phyloP scores from a whole-genome alignment of 2,113 vertebrate genomes.

The Malaclemys terrapin region DNA sequence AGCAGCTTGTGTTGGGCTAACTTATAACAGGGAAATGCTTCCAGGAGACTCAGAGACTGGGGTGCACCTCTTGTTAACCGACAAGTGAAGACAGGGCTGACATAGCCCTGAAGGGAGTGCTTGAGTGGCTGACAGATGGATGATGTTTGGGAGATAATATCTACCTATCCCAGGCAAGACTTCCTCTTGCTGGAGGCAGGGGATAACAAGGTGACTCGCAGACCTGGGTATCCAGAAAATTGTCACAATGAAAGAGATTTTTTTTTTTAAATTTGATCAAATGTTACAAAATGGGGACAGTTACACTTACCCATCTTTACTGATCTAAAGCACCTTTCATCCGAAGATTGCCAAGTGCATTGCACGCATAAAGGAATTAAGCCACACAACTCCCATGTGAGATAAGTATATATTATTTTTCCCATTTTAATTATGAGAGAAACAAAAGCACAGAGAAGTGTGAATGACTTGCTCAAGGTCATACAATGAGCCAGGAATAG shows the following conservation, averaged over 20 bases:
- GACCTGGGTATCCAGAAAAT: background rate
- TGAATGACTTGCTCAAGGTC: background rate
- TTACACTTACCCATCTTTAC: background rate
- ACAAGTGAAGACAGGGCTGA: background rate
- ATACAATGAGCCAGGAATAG: background rate
- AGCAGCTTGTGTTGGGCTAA: background rate
- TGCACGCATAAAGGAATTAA: background rate
- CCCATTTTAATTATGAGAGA: background rate
- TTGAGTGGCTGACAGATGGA: background rate
- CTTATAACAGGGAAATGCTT: background rate
- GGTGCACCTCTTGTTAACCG: background rate
- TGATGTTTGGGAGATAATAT: background rate
- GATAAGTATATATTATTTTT: background rate
- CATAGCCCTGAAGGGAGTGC: background rate
- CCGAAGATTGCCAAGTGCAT: background rate
- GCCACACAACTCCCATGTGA: background rate
- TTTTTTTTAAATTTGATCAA: too few relatives aligned
- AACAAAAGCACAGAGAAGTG: background rate
- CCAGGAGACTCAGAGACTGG: background rate
- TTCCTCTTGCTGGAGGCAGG: background rate
- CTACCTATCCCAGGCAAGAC: background rate
- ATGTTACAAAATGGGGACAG: background rate
- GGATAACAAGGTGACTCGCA: background rate
- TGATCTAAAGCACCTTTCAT: background rate
- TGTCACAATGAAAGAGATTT: background rate